Percentiles rank a stretch among this genome's conserved stretches.
Conservation (phyloP, 1,140 invertebrate genomes). For the Drosophila mayri region DNA sequence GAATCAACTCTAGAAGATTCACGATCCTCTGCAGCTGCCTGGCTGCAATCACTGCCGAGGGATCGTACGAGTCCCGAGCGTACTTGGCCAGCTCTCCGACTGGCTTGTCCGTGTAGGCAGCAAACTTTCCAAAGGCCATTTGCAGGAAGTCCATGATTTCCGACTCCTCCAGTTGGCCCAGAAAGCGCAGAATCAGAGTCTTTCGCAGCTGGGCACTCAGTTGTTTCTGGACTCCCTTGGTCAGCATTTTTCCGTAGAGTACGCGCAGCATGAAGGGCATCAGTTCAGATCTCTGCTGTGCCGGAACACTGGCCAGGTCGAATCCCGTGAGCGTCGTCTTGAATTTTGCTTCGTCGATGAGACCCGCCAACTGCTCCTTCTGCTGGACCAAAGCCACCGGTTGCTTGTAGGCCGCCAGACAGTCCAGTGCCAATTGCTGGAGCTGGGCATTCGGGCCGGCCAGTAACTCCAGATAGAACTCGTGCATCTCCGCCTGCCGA, state of each 20-base stretch:
- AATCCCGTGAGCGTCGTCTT: slow-evolving; percentile 93
- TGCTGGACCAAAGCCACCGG: slow-evolving; percentile 91
- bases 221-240: slow-evolving; percentile 91
- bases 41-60: slow-evolving; percentile 84
- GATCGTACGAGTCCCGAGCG: slow-evolving; percentile 10
- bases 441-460: slow-evolving; percentile 91
- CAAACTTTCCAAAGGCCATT: slow-evolving; percentile 93
- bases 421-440: slow-evolving; percentile 94
- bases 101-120: slow-evolving; percentile 87
- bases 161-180: slow-evolving; percentile 91
- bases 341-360: slow-evolving; percentile 95
- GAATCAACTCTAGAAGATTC: slow-evolving; percentile 91
- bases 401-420: slow-evolving; percentile 93
- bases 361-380: slow-evolving; percentile 90
- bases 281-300: slow-evolving; percentile 90
- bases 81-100: slow-evolving; percentile 61
- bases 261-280: slow-evolving; percentile 94
- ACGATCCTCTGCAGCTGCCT: slow-evolving; percentile 91
- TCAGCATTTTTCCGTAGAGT: slow-evolving; percentile 95
- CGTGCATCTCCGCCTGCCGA: slow-evolving; percentile 90
- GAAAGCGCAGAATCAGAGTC: slow-evolving; percentile 92
- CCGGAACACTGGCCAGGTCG: slow-evolving; percentile 89
- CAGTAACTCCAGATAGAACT: slow-evolving; percentile 92
- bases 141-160: slow-evolving; percentile 93
- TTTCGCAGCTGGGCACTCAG: slow-evolving; percentile 89